Conservation (phyloP, 1,140 invertebrate species). For the Wasmannia auropunctata region DNA sequence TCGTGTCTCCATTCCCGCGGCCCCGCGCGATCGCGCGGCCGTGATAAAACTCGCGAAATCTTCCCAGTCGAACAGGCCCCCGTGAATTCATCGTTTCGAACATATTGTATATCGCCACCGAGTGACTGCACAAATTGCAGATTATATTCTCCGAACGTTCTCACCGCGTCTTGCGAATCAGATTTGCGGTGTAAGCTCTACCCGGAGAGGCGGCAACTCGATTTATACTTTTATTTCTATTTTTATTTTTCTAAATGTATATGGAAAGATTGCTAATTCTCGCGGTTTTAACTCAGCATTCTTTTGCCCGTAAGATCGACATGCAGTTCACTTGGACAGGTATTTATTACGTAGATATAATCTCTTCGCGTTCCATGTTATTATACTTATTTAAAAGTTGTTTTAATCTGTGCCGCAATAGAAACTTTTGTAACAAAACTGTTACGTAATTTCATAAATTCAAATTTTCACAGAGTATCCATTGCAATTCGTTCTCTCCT, state of each 20-base stretch:
- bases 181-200: not conserved
- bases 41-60: conserved; percentile 41
- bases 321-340: not conserved
- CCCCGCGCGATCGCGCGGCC: not conserved
- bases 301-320: not conserved
- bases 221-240: not conserved
- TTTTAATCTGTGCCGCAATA: not conserved
- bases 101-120: not conserved
- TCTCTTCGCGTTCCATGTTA: not conserved
- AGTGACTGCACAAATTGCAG: not conserved
- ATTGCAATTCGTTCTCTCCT: not conserved
- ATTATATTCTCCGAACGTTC: not conserved
- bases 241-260: not conserved
- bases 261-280: not conserved
- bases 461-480: not conserved
- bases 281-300: not conserved
- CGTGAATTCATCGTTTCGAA: not conserved
- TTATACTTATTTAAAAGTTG: not conserved
- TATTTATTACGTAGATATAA: not conserved
- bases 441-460: not conserved
- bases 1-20: conserved; percentile 52
- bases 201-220: not conserved
- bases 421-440: not conserved
- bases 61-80: conserved; percentile 11
- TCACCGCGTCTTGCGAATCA: not conserved